These are phyloP conservation scores for Polydrusus tereticollis DNA, from an alignment of 2,888 invertebrate genomes.

Conservation along the genomic window DNA sequence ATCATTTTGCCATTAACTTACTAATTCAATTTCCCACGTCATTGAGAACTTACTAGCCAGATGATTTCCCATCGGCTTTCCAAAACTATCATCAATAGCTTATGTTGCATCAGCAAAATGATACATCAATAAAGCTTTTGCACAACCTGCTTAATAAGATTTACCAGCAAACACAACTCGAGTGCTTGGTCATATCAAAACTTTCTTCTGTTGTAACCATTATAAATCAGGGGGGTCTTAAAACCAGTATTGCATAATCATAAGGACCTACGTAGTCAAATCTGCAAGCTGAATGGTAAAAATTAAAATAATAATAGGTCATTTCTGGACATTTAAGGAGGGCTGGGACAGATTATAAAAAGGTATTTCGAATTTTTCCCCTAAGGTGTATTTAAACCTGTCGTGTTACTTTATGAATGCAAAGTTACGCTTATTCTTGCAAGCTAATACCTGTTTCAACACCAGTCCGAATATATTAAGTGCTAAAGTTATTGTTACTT, in stretches of 20 bases:
- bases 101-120: no score
- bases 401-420: not conserved
- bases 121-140: not conserved
- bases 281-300: constrained; percentile 32
- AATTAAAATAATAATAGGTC: constrained; percentile 42
- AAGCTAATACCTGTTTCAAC: no score
- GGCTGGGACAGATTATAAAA: constrained; percentile 49
- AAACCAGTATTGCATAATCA: constrained; percentile 31
- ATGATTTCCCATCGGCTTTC: no score
- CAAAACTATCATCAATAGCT: no score
- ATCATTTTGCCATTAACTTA: no score
- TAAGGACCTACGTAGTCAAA: constrained; percentile 17
- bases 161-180: not conserved
- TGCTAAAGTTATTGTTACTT: no score
- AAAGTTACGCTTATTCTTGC: not conserved
- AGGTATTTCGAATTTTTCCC: not conserved
- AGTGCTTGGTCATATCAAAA: constrained; percentile 4
- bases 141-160: not conserved
- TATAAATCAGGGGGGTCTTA: constrained; percentile 11
- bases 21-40: no score
- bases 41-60: no score
- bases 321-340: constrained; percentile 55
- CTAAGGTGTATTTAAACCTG: constrained; percentile 7
- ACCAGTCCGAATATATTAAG: not conserved
- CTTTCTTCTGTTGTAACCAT: not conserved